Conservation (phyloP, 2,797 vertebrate species). For the Rhinophrynus dorsalis region DNA sequence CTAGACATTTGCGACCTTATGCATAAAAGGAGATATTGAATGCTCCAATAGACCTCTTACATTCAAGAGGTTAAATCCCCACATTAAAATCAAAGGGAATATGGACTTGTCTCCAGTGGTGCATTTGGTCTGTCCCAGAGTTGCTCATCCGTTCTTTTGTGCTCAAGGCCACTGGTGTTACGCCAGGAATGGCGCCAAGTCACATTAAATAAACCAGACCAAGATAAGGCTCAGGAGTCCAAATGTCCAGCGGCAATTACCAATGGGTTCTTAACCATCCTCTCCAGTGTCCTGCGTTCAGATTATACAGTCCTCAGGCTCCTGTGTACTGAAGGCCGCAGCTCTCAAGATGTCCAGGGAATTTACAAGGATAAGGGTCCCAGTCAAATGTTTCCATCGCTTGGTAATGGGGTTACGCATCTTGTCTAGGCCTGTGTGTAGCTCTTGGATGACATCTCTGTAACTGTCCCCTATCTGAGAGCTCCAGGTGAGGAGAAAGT, state of each 20-base stretch:
- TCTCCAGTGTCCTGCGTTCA: conserved; percentile 46
- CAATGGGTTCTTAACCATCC: background rate
- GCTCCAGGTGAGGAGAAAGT: conserved; percentile 95
- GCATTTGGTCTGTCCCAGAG: no score
- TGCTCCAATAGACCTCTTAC: no score
- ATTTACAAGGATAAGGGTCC: conserved; percentile 91
- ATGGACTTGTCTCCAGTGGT: no score
- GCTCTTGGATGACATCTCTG: conserved; percentile 92
- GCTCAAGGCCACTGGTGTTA: no score
- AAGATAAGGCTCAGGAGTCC: no score
- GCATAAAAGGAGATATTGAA: no score
- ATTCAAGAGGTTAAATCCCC: no score
- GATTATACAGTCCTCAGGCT: conserved; percentile 86
- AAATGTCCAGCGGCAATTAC: background rate
- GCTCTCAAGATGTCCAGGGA: conserved; percentile 85
- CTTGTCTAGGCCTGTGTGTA: conserved; percentile 89
- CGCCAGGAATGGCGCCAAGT: no score
- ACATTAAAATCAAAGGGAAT: no score
- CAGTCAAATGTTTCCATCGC: conserved; percentile 94
- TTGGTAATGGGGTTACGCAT: conserved; percentile 97
- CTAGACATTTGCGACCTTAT: no score
- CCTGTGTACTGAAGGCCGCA: conserved; percentile 85
- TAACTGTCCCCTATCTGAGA: conserved; percentile 94
- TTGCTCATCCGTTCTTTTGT: no score
- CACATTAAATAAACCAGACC: no score